Conservation (phyloP, 92 coral and sea anemone genomes). For the Pocillopora grandis region DNA sequence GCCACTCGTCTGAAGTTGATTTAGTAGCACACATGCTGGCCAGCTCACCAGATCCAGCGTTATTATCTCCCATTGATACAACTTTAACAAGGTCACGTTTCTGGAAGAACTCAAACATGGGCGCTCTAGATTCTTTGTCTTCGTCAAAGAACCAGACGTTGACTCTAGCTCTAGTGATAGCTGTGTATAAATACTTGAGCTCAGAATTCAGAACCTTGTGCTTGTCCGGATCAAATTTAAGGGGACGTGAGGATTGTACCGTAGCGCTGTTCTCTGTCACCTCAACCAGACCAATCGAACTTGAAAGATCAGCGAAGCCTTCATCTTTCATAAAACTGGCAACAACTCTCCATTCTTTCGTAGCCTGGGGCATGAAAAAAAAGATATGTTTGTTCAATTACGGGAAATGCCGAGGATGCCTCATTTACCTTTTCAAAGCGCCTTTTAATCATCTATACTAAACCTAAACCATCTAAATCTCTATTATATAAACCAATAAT, state of each 20-base stretch:
- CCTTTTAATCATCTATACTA: no score
- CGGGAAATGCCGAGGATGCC: background rate
- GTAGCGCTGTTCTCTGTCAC: background rate
- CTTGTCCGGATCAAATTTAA: constrained; percentile 64
- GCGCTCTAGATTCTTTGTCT: constrained; percentile 66
- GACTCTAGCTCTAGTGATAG: constrained; percentile 76
- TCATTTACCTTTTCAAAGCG: background rate
- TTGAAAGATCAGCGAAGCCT: background rate
- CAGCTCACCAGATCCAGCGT: constrained; percentile 34
- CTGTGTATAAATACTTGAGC: constrained; percentile 79
- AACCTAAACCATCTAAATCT: no score
- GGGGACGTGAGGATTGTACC: constrained; percentile 48
- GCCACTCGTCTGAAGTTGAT: constrained; percentile 69
- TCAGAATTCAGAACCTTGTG: constrained; percentile 79
- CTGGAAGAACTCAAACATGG: constrained; percentile 72
- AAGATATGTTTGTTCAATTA: background rate
- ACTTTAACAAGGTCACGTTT: constrained; percentile 59
- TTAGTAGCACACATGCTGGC: constrained; percentile 65
- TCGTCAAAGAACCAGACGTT: constrained; percentile 85
- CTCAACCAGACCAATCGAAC: constrained; percentile 6
- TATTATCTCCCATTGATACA: constrained; percentile 39
- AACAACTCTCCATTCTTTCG: constrained; percentile 86
- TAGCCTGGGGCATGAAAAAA: constrained; percentile 51
- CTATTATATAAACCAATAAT: no score
- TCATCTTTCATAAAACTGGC: constrained; percentile 50